Evolutionary conservation across 2,113 vertebrate species (phyloP).

Genomic region (Seriola rivoliana): DNA sequence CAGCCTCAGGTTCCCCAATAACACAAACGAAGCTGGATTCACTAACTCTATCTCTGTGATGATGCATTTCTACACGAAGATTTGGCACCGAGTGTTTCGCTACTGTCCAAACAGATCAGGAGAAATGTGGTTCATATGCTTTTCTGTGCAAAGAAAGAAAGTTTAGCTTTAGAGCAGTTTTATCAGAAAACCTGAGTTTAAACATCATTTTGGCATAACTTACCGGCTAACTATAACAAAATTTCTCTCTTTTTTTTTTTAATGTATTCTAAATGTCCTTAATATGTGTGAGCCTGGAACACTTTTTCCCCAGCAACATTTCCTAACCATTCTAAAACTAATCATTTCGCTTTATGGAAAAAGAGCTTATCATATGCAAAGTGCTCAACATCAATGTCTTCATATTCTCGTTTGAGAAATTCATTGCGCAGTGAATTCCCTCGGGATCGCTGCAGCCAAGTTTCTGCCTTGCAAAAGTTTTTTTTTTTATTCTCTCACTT

Average conservation of each 20-base stretch:
- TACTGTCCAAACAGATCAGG: slow-evolving; percentile 70
- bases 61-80: slow-evolving; percentile 45
- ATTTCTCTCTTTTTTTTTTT: slow-evolving; percentile 42
- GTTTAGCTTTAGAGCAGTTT: slow-evolving; percentile 26
- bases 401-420: slow-evolving; percentile 83
- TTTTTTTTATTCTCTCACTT: slow-evolving; percentile 77
- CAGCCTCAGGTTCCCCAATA: slow-evolving; percentile 63
- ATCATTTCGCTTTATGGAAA: slow-evolving; percentile 79
- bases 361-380: slow-evolving; percentile 84
- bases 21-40: slow-evolving; percentile 70
- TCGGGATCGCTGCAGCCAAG: slow-evolving; percentile 78
- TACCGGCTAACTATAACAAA: slow-evolving; percentile 56
- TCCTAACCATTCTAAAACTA: slow-evolving; percentile 74
- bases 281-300: slow-evolving; percentile 67
- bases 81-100: slow-evolving; percentile 45
- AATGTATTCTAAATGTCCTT: slow-evolving; percentile 74
- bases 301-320: slow-evolving; percentile 67
- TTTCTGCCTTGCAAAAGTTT: slow-evolving; percentile 82
- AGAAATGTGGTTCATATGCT: slow-evolving; percentile 48
- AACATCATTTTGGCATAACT: slow-evolving; percentile 58
- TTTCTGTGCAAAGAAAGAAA: slow-evolving; percentile 25
- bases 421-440: slow-evolving; percentile 81
- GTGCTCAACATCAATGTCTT: slow-evolving; percentile 82
- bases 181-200: slow-evolving; percentile 51
- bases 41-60: slow-evolving; percentile 55